phyloP scores from a whole-genome alignment of 2,113 vertebrate species.

The Bombycilla garrulus region DNA sequence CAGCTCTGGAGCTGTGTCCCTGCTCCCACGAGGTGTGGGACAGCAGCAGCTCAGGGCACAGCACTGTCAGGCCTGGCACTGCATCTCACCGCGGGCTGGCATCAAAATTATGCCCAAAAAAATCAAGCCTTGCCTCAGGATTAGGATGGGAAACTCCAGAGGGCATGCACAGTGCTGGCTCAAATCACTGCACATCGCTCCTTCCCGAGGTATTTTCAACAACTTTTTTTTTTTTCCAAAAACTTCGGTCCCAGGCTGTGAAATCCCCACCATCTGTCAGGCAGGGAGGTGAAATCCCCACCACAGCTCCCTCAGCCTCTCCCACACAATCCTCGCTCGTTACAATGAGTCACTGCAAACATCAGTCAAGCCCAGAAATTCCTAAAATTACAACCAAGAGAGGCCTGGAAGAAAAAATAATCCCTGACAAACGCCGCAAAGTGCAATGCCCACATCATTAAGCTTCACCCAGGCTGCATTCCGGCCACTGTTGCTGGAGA shows the following conservation, averaged over 20 bases:
- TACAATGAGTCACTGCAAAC: not conserved
- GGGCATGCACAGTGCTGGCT: not conserved
- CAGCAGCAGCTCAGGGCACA: not conserved
- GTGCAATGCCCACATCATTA: not conserved
- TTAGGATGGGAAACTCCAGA: not conserved
- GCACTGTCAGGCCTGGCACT: not conserved
- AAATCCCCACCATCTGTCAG: not conserved
- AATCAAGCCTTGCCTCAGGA: not conserved
- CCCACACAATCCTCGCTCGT: not conserved
- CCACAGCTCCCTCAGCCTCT: not conserved
- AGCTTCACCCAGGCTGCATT: not conserved
- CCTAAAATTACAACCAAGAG: not conserved
- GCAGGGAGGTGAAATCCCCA: not conserved
- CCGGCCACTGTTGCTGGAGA: not conserved
- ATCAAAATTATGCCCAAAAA: not conserved
- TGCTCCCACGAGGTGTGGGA: accelerated
- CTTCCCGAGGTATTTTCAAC: not conserved
- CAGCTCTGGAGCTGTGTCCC: not conserved
- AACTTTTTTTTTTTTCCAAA: not conserved
- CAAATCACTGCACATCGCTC: accelerated
- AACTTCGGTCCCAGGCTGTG: not conserved
- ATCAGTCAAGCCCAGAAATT: not conserved
- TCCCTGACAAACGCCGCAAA: not conserved
- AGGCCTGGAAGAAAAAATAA: not conserved
- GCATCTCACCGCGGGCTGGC: not conserved